A percentile compares a stretch with the other conserved stretches of the same genome.
Conservation (phyloP, 2,888 invertebrate species). For the Prosopocoilus inquinatus region DNA sequence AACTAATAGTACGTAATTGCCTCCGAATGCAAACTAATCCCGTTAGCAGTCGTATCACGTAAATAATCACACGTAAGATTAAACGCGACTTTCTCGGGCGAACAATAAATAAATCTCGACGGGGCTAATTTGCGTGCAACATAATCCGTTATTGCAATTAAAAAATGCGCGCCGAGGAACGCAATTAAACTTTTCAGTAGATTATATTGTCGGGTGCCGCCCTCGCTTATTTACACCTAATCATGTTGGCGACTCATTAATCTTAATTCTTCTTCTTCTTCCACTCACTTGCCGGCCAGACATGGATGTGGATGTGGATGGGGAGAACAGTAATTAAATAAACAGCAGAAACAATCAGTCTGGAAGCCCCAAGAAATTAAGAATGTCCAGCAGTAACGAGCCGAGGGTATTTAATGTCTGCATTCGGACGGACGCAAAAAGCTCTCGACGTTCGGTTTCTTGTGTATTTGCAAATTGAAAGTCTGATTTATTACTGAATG, state of each 20-base stretch:
- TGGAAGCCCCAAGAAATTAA: slow-evolving; percentile 31
- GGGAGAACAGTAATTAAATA: slow-evolving; percentile 38
- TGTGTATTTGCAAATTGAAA: no score
- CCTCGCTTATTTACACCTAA: slow-evolving; percentile 34
- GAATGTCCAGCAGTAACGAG: slow-evolving; percentile 23
- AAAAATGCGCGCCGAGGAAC: neutral
- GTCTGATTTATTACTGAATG: no score
- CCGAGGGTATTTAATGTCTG: no score
- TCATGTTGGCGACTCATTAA: slow-evolving; percentile 39
- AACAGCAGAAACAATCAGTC: slow-evolving; percentile 37
- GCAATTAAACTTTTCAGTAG: neutral
- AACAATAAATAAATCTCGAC: no score
- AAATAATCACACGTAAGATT: no score
- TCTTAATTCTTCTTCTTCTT: slow-evolving; percentile 35
- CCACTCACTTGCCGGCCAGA: slow-evolving; percentile 28
- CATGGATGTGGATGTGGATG: no score
- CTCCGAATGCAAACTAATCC: no score
- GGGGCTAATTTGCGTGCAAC: neutral
- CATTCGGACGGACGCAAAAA: no score
- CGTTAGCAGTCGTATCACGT: no score
- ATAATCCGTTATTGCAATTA: neutral
- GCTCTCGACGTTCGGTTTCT: no score
- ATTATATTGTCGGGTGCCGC: slow-evolving; percentile 3
- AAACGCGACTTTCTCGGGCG: no score
- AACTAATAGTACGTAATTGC: no score